Evolutionary conservation across 2,113 vertebrate species (phyloP).

Genomic region (Osmerus mordax): DNA sequence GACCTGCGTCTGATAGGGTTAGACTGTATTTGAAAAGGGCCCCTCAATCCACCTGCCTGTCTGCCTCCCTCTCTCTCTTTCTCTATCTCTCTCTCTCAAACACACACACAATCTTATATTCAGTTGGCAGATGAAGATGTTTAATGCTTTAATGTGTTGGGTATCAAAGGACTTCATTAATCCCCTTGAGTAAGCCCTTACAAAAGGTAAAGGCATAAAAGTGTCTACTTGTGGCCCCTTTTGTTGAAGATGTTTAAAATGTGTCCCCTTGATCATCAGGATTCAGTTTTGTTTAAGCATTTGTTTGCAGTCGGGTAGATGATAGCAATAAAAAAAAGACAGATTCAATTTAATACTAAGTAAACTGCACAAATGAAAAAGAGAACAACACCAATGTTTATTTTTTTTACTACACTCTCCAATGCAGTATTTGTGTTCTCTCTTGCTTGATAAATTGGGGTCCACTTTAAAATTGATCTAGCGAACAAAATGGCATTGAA

Average conservation of each 20-base stretch:
- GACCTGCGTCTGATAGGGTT: constrained; percentile 90
- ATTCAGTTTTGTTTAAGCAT: constrained; percentile 21
- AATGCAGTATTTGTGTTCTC: constrained; percentile 31
- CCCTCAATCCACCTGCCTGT: constrained; percentile 60
- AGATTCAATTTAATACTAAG: not conserved
- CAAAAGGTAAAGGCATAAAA: constrained; percentile 7
- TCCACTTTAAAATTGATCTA: constrained; percentile 80
- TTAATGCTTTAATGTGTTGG: not conserved
- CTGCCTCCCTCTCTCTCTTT: constrained; percentile 5
- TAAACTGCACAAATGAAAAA: not conserved
- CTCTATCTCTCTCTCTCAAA: constrained; percentile 5
- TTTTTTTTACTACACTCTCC: not conserved
- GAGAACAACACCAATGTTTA: not conserved
- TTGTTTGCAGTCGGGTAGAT: not conserved
- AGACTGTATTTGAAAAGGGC: constrained; percentile 71
- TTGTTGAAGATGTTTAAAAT: constrained; percentile 13
- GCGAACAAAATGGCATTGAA: constrained; percentile 81
- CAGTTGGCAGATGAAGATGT: not conserved
- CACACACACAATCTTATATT: not conserved
- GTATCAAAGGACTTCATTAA: not conserved
- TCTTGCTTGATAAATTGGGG: constrained; percentile 69
- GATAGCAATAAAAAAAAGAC: not conserved
- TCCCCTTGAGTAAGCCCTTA: not conserved
- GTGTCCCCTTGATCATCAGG: constrained; percentile 5
- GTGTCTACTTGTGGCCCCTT: not conserved